Conservation (phyloP, 2,888 invertebrate species). For the Bibio marci region DNA sequence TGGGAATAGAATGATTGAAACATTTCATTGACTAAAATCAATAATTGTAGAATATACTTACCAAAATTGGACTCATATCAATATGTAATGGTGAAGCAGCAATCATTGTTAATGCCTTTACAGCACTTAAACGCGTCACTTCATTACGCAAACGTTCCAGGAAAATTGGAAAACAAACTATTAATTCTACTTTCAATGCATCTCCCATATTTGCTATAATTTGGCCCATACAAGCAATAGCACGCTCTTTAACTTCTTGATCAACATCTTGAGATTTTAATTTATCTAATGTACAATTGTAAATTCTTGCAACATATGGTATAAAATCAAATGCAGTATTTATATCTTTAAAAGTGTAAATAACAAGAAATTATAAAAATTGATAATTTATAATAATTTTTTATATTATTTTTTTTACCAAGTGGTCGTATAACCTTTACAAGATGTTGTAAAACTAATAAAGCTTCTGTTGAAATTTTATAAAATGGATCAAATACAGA, state of each 20-base stretch:
- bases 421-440: slow-evolving; percentile 85
- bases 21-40: slow-evolving; percentile 3
- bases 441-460: slow-evolving; percentile 81
- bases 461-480: slow-evolving; percentile 94
- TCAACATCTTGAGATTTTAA: slow-evolving; percentile 92
- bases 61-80: slow-evolving; percentile 64
- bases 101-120: slow-evolving; percentile 88
- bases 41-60: slow-evolving; percentile 25
- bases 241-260: slow-evolving; percentile 97
- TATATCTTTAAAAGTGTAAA: slow-evolving; percentile 15
- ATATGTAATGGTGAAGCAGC: slow-evolving; percentile 79
- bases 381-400: too few species aligned
- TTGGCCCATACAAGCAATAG: slow-evolving; percentile 93
- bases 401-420: slow-evolving; percentile 29
- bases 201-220: slow-evolving; percentile 87
- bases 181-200: slow-evolving; percentile 58
- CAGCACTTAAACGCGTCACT: slow-evolving; percentile 90
- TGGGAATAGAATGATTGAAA: background rate
- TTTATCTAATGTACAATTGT: slow-evolving; percentile 68
- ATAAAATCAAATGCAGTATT: slow-evolving; percentile 50
- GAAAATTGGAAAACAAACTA: slow-evolving; percentile 81
- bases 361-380: slow-evolving; percentile 2
- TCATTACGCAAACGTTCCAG: slow-evolving; percentile 90
- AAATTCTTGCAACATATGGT: slow-evolving; percentile 63
- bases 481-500: slow-evolving; percentile 94